phyloP scores from a whole-genome alignment of 2,113 vertebrate genomes.

The Melierax canorus region DNA sequence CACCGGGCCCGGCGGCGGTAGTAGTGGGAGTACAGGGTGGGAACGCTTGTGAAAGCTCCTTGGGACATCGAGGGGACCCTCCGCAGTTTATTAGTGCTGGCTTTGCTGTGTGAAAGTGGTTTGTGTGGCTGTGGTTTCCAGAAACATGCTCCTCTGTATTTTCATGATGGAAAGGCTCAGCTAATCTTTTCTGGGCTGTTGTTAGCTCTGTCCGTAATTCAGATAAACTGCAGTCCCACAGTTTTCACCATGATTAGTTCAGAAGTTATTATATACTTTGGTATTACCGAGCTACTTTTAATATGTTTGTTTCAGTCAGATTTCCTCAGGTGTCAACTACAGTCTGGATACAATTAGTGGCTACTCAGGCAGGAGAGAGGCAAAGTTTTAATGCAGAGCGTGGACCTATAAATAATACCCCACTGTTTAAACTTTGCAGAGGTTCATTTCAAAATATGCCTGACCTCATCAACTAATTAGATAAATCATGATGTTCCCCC shows the following conservation, averaged over 20 bases:
- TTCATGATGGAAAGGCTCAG: background rate
- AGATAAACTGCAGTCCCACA: background rate
- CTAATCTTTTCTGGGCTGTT: background rate
- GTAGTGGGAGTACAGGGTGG: rapidly evolving
- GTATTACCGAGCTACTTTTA: background rate
- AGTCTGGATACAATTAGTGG: background rate
- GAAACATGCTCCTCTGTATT: background rate
- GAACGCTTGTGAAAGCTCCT: rapidly evolving
- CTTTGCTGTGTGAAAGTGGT: background rate
- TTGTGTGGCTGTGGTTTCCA: background rate
- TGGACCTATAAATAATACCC: background rate
- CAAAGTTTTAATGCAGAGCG: background rate
- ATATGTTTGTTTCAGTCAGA: background rate
- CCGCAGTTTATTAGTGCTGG: rapidly evolving
- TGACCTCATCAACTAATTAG: background rate
- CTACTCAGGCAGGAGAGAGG: background rate
- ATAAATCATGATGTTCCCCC: background rate
- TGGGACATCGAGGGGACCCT: rapidly evolving
- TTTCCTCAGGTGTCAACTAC: background rate
- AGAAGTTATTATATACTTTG: background rate
- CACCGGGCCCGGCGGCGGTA: rapidly evolving
- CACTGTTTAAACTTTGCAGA: background rate
- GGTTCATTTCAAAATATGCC: background rate
- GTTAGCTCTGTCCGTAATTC: background rate
- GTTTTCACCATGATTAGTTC: background rate